Base-by-base conservation (phyloP, 2,888 invertebrate species). In the Leptinotarsa haldemani region DNA sequence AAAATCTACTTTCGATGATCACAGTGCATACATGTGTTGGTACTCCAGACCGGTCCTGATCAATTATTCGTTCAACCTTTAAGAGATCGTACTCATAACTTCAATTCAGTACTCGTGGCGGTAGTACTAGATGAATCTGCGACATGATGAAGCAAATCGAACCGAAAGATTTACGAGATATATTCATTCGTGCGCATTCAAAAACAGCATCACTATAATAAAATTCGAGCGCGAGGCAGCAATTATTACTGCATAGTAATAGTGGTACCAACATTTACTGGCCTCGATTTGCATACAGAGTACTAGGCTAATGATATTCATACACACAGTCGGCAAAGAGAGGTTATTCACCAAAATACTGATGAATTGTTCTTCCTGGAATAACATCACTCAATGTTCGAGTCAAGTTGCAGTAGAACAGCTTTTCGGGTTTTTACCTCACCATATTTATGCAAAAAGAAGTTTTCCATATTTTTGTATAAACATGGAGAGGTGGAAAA, bases 271-370 rank as follows among this genome's bases (percentile, higher is more conserved):
- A 56, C 22, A 22, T 20, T 56, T 20, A 22, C 22, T 56, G 25
- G 56, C 22, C 56, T 56, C 22, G 12, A 56, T 56, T 22, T 12
- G 20, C 25, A 15, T 56, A 56, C 20, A 56, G 56, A 56, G 22
- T 56, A 56, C 15, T 56, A 15, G 56, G 56, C 22, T 56, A 56
- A 56, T 56, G 56, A 22, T 56, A 56, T 56, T 56, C 56, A 22
- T 22, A 18, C 4, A 56, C 56, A 13, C 15, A 22, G 22, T 52
- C 12, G 56, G 15, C 56, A 56, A 22, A 20, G 15, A 7, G n/a
- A 18, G 7, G 20, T 20, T 56, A 9, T 20, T 56, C 56, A 16
- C 12, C 56, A 22, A 56, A 56, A 4, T 15, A 22, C 4, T 22
- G 1, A 4, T 56, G 18, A 22, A 9, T 16, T 12, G 18, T 52